Evolutionary conservation across 2,797 vertebrate species (phyloP), one percentile per base, ranked within the genome.

Genomic region (Liasis olivaceus): DNA sequence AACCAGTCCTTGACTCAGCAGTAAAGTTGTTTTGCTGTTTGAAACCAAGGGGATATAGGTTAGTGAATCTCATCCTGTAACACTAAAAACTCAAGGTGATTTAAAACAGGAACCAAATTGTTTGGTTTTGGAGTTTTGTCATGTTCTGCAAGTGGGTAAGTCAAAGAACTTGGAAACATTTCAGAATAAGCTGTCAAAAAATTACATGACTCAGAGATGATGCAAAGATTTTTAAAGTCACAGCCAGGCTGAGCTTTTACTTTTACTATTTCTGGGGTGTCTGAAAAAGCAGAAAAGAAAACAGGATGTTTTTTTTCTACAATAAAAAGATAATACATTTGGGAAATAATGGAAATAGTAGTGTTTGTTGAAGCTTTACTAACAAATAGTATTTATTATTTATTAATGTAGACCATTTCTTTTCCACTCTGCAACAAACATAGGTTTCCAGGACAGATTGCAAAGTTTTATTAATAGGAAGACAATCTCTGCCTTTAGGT

Each of bases 161-260:
- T 92, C 90, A 93, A 93, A 36, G 91, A 94, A 66, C 59, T n/a
- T 91, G 91, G 63, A 28, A 91, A 94, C 89, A 2, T 47, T 91
- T 93, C 90, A 95, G 92, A 94, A 31, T 88, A 93, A 81, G 24
- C 63, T 95, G 88, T 95, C 93, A 89, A 93, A 94, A 93, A 96
- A 93, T 59, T n/a, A 59, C 9, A 24, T 96, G 92, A 95, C 89
- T 95, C 90, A 91, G 91, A 94, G 92, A 85, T 97, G 95, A 95
- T 92, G 90, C 84, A 95, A 92, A 95, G 56, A 91, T 94, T 96
- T 93, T 92, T 94, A 95, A 94, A 93, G 95, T 93, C 94, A 94
- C 94, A 93, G 91, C 91, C 93, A 94, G 93, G 94, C 51, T 89
- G 85, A 20, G 31, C 91, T 7, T 72, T 93, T 95, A 88, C 31